Conservation (phyloP, 2,888 invertebrate species). For the Litoditis marina region DNA sequence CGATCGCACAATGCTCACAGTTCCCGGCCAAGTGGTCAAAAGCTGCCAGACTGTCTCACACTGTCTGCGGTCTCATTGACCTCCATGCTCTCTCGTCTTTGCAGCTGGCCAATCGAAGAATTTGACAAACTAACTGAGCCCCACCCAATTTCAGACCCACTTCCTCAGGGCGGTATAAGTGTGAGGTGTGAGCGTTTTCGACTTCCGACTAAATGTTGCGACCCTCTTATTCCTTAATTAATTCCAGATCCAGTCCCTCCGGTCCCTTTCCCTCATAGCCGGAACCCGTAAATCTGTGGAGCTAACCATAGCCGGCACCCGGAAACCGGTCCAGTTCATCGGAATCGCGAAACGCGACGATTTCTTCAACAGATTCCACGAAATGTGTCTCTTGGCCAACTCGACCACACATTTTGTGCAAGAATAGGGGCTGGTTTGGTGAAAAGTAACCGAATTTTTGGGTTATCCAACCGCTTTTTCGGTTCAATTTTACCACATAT, state of each 20-base stretch:
- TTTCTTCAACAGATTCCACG: conserved; percentile 33
- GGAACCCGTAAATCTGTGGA: conserved; percentile 52
- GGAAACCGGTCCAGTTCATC: conserved; percentile 49
- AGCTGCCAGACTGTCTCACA: not conserved
- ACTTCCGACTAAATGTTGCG: too few species aligned
- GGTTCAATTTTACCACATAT: too few species aligned
- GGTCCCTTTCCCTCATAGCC: conserved; percentile 39
- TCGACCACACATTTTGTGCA: conserved; percentile 10
- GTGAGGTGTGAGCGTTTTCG: too few species aligned
- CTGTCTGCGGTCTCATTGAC: too few species aligned
- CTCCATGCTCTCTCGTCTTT: too few species aligned
- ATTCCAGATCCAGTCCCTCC: conserved; percentile 38
- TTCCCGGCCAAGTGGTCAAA: too few species aligned
- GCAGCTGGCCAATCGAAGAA: too few species aligned
- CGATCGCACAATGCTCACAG: too few species aligned
- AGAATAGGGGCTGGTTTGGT: too few species aligned
- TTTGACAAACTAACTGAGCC: too few species aligned
- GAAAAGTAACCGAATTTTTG: too few species aligned
- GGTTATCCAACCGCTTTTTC: too few species aligned
- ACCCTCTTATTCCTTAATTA: not conserved
- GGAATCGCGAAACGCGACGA: conserved; percentile 44
- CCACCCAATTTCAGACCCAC: not conserved
- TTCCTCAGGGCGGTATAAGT: not conserved
- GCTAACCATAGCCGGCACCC: conserved; percentile 34
- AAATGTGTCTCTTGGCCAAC: conserved; percentile 16